These are phyloP conservation scores for Dinocampus coccinellae DNA, from an alignment of 2,888 invertebrate genomes.

Conservation along the genomic window DNA sequence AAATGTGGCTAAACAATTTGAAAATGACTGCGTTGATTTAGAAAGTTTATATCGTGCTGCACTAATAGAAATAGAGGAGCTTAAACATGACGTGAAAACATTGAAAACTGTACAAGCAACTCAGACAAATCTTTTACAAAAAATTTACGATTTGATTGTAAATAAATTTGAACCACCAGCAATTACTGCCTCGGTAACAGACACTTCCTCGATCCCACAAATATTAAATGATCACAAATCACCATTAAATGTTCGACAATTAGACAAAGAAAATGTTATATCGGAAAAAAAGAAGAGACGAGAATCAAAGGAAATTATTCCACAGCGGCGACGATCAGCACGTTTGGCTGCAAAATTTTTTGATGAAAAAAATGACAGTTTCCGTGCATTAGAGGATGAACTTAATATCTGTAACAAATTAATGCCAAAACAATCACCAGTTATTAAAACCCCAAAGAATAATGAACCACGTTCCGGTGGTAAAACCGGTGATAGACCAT, in stretches of 20 bases:
- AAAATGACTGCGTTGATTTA: neutral
- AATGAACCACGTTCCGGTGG: neutral
- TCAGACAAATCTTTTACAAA: neutral
- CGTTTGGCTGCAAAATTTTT: neutral
- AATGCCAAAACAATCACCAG: neutral
- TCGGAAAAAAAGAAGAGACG: neutral
- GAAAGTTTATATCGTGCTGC: neutral
- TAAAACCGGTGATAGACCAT: constrained; percentile 18
- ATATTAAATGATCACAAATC: neutral
- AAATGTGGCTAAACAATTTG: neutral
- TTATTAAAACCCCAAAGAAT: neutral
- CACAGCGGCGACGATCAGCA: constrained; percentile 1
- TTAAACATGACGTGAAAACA: neutral
- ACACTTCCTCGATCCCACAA: neutral
- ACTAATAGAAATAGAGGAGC: neutral
- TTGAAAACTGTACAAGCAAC: neutral
- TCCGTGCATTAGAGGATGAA: neutral
- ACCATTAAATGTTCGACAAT: neutral
- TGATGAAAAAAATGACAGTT: constrained; percentile 9
- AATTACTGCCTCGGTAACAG: neutral
- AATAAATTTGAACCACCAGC: neutral
- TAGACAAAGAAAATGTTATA: neutral
- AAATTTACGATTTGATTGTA: neutral
- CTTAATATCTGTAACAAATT: constrained; percentile 2
- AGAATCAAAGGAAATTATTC: neutral